phyloP scores from a whole-genome alignment of 2,797 vertebrate genomes.

The Periparus ater region DNA sequence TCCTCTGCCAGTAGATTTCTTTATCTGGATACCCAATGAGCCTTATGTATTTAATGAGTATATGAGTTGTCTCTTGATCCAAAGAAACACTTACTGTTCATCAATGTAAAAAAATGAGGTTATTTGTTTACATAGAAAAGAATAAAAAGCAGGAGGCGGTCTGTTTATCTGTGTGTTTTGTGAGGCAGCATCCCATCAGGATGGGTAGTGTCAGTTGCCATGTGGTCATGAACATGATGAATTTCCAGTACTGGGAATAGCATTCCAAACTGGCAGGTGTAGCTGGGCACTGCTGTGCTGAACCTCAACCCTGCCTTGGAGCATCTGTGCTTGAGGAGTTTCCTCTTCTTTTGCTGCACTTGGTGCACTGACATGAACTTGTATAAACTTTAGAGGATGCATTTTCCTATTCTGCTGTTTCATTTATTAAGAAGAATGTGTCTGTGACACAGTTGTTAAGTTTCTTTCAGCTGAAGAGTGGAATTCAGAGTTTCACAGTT shows the following conservation, averaged over 20 bases:
- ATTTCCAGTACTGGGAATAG: neutral
- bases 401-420: neutral
- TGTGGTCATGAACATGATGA: neutral
- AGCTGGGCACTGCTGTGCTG: neutral
- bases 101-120: neutral
- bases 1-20: neutral
- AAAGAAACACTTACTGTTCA: neutral
- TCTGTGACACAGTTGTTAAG: neutral
- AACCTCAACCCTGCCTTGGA: neutral
- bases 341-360: neutral
- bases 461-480: neutral
- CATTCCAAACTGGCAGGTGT: neutral
- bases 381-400: neutral
- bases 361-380: neutral
- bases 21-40: neutral
- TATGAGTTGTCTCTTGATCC: neutral
- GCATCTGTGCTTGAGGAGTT: neutral
- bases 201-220: neutral
- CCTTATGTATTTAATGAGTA: neutral
- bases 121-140: neutral
- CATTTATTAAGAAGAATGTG: neutral
- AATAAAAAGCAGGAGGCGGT: neutral
- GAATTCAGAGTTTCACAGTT: neutral
- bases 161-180: neutral
- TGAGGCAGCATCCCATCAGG: neutral